phyloP scores from a whole-genome alignment of 2,888 invertebrate species.

The Acanthopleura granulata region DNA sequence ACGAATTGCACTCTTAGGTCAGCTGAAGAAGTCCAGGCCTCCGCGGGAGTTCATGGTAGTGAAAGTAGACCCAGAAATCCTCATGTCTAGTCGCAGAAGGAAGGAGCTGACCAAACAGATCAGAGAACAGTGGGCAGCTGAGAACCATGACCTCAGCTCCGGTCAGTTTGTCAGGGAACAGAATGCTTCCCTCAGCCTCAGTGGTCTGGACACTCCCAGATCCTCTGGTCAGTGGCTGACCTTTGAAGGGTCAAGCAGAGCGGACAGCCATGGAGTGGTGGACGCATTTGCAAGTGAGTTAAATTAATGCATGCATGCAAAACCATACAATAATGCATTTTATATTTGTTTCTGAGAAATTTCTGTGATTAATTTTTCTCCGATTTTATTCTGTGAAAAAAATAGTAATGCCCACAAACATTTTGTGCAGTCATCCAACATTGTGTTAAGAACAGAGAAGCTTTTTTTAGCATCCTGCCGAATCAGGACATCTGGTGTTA shows the following conservation, averaged over 20 bases:
- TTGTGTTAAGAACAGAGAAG: too few species aligned
- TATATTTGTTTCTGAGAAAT: too few species aligned
- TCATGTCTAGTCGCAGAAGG: constrained; percentile 39
- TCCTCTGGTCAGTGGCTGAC: constrained; percentile 46
- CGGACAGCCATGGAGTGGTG: constrained; percentile 50
- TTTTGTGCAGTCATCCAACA: too few species aligned
- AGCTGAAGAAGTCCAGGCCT: constrained; percentile 28
- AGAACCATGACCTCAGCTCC: constrained; percentile 49
- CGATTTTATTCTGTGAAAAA: too few species aligned
- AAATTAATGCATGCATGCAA: too few species aligned
- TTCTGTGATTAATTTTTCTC: too few species aligned
- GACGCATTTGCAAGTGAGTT: constrained; percentile 61
- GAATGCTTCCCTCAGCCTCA: constrained; percentile 40
- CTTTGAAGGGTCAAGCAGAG: constrained; percentile 50
- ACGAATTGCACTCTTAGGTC: constrained; percentile 21
- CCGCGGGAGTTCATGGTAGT: constrained; percentile 40
- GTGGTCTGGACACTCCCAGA: constrained; percentile 35
- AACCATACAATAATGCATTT: too few species aligned
- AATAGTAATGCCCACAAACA: too few species aligned
- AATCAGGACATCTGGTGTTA: too few species aligned
- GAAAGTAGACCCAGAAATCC: constrained; percentile 39
- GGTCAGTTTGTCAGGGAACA: constrained; percentile 56
- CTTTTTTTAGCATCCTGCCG: too few species aligned
- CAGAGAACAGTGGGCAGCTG: constrained; percentile 51
- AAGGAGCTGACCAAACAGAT: constrained; percentile 46